A percentile compares a stretch with the other conserved stretches of the same genome.
These are phyloP conservation scores for Orgyia antiqua DNA, from an alignment of 2,888 invertebrate genomes.

Conservation along the genomic window DNA sequence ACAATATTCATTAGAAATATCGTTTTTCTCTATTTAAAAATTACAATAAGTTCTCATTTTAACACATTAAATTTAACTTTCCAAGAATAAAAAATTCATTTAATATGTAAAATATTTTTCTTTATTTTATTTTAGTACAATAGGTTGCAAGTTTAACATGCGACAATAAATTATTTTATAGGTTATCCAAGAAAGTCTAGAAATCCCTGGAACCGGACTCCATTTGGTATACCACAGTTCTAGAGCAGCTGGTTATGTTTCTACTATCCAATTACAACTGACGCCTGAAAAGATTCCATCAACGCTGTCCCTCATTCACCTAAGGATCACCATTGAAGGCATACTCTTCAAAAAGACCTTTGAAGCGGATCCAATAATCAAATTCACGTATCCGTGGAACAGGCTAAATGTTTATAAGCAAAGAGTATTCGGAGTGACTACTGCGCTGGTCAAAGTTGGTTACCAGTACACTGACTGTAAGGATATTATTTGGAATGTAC, in stretches of 20 bases:
- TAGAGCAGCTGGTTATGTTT: conserved; percentile 93
- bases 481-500: conserved; percentile 96
- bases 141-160: no score
- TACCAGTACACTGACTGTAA: conserved; percentile 96
- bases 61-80: no score
- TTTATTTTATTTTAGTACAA: no score
- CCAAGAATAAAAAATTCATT: no score
- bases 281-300: conserved; percentile 91
- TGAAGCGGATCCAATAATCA: conserved; percentile 97
- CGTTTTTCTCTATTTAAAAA: no score
- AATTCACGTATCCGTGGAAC: conserved; percentile 99
- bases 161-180: conserved; percentile 27
- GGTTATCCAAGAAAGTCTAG: conserved; percentile 96
- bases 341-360: conserved; percentile 94
- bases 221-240: conserved; percentile 98
- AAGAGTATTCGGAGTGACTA: conserved; percentile 97
- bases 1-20: no score
- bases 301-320: conserved; percentile 90
- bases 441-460: conserved; percentile 96
- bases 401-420: conserved; percentile 96
- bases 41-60: no score
- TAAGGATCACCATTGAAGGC: conserved; percentile 96
- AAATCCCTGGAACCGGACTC: conserved; percentile 96
- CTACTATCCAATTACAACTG: conserved; percentile 93
- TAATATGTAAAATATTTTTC: no score